phyloP scores from a whole-genome alignment of 1,140 invertebrate species.

The Lordiphosa collinella region DNA sequence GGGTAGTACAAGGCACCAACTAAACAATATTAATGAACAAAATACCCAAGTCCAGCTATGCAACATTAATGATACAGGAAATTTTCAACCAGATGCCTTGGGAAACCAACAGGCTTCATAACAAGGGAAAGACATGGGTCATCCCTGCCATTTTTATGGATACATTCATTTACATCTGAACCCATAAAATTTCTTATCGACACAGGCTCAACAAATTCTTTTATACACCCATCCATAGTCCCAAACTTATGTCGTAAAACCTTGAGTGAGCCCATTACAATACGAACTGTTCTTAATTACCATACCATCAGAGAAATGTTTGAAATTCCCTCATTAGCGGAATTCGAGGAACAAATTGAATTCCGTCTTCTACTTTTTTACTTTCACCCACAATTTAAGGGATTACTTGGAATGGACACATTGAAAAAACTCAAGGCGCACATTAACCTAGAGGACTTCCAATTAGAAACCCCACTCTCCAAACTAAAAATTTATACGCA shows the following conservation, averaged over 20 bases:
- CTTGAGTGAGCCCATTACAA: no score
- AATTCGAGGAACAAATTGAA: background rate
- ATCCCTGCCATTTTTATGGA: background rate
- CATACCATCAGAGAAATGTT: background rate
- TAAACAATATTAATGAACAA: background rate
- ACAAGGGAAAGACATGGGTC: background rate
- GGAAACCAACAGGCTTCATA: conserved; percentile 11
- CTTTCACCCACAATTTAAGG: background rate
- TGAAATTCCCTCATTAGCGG: background rate
- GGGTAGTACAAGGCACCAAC: background rate
- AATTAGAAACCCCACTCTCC: background rate
- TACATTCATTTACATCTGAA: background rate
- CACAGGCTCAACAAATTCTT: conserved; percentile 7
- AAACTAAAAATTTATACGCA: background rate
- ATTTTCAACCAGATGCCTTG: conserved; percentile 12
- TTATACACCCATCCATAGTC: background rate
- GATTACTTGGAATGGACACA: background rate
- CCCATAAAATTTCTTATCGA: conserved; percentile 6
- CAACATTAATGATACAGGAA: conserved; percentile 12
- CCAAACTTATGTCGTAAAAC: no score
- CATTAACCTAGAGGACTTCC: background rate
- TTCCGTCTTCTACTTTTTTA: background rate
- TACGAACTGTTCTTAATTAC: background rate
- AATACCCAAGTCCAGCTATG: background rate
- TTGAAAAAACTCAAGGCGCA: background rate